Conservation (phyloP, 2,888 invertebrate genomes). For the Cheilosia impressa region DNA sequence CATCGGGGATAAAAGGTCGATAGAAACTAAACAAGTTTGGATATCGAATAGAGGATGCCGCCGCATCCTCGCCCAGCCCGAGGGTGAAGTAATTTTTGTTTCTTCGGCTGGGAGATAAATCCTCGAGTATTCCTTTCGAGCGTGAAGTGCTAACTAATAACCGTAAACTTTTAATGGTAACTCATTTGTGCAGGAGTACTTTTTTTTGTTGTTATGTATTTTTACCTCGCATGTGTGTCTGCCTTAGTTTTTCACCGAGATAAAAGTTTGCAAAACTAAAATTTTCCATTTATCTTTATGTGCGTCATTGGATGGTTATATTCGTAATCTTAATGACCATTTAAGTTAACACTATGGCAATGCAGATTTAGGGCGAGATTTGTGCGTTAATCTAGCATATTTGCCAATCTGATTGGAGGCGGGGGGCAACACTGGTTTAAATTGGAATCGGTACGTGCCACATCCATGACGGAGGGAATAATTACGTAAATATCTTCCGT, state of each 20-base stretch:
- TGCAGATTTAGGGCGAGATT: constrained; percentile 24
- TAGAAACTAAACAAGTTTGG: constrained; percentile 1
- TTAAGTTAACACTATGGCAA: constrained; percentile 37
- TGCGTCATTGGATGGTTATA: constrained; percentile 8
- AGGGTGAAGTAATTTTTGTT: neutral
- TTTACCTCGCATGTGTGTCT: constrained; percentile 1
- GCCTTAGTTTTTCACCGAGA: constrained; percentile 37
- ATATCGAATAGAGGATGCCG: constrained; percentile 6
- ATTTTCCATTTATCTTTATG: constrained; percentile 10
- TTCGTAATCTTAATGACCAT: constrained; percentile 53
- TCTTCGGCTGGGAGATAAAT: constrained; percentile 7
- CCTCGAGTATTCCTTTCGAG: constrained; percentile 26
- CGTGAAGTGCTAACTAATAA: constrained; percentile 39
- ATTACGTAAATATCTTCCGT: constrained; percentile 23
- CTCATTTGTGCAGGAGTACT: constrained; percentile 10
- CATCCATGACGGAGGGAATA: constrained; percentile 24
- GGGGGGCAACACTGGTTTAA: constrained; percentile 10
- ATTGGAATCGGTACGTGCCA: constrained; percentile 41
- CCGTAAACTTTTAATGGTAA: constrained; percentile 41
- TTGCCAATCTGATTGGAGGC: constrained; percentile 20
- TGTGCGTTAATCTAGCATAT: constrained; percentile 23
- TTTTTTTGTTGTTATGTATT: constrained; percentile 7
- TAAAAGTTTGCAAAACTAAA: constrained; percentile 43
- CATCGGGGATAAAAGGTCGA: neutral
- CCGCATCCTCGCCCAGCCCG: neutral